Conservation (phyloP, 1,140 invertebrate genomes). For the Drosophila lacertosa region DNA sequence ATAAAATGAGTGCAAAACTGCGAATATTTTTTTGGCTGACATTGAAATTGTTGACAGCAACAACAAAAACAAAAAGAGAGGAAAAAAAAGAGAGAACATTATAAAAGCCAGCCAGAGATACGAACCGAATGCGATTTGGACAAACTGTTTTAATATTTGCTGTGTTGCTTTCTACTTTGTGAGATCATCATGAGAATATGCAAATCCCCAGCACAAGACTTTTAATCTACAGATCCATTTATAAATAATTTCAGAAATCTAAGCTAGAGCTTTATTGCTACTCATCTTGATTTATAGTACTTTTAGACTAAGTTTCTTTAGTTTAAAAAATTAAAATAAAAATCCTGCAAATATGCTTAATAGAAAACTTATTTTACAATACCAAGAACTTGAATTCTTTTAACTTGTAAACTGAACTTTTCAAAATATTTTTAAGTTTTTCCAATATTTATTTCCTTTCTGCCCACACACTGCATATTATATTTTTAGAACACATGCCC, state of each 20-base stretch:
- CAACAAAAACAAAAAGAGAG: slow-evolving; percentile 9
- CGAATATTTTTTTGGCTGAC: slow-evolving; percentile 63
- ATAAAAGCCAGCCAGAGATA: slow-evolving; percentile 36
- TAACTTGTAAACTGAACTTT: too few relatives aligned
- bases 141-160: slow-evolving; percentile 73
- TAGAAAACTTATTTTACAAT: too few relatives aligned
- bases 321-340: too few relatives aligned
- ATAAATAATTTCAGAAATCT: not conserved
- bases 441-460: not conserved
- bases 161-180: slow-evolving; percentile 3
- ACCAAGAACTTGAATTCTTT: too few relatives aligned
- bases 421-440: too few relatives aligned
- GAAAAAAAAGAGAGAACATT: slow-evolving; percentile 5
- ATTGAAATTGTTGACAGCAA: slow-evolving; percentile 61
- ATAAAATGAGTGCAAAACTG: slow-evolving; percentile 29
- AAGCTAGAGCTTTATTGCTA: not conserved
- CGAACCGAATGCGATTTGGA: slow-evolving; percentile 38
- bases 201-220: not conserved
- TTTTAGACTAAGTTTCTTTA: too few relatives aligned
- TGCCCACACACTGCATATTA: not conserved
- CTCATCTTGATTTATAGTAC: too few relatives aligned
- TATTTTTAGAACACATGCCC: slow-evolving; percentile 6
- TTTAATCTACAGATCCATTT: not conserved
- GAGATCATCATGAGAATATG: slow-evolving; percentile 2
- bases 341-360: too few relatives aligned